Evolutionary conservation across 2,888 invertebrate species (phyloP).

Genomic region (Plagiodera versicolora): DNA sequence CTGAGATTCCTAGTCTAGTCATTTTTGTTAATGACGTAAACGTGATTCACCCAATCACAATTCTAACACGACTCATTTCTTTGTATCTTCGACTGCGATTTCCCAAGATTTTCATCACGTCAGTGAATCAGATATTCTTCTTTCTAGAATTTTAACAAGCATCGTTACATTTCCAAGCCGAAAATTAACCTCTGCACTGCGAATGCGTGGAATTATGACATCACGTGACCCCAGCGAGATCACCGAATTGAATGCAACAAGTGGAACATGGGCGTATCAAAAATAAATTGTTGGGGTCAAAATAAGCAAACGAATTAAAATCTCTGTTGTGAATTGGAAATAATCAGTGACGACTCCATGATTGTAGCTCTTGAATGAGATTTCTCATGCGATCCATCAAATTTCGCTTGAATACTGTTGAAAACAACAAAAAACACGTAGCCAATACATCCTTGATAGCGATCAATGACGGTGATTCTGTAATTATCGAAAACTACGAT

Average conservation of each 20-base stretch:
- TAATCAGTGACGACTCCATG: no score
- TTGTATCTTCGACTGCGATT: not conserved
- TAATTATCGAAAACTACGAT: not conserved
- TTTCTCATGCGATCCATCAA: no score
- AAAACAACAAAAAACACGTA: not conserved
- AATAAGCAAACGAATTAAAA: not conserved
- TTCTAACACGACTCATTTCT: no score
- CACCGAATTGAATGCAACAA: slow-evolving; percentile 10
- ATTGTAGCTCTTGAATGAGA: no score
- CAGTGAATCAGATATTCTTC: not conserved
- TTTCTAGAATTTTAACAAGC: slow-evolving; percentile 4
- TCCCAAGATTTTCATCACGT: not conserved
- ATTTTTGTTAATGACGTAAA: no score
- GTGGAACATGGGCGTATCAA: not conserved
- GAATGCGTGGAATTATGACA: slow-evolving; percentile 15
- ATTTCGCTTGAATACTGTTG: no score
- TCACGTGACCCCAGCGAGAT: slow-evolving; percentile 17
- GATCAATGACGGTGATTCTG: not conserved
- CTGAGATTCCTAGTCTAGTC: no score
- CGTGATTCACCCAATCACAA: no score
- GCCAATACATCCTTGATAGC: not conserved
- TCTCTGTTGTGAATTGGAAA: no score
- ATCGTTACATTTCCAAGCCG: slow-evolving; percentile 8
- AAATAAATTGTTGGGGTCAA: not conserved
- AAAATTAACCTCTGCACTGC: slow-evolving; percentile 25